These are phyloP conservation scores for Selenia dentaria DNA, from an alignment of 2,888 invertebrate species.

Conservation along the genomic window DNA sequence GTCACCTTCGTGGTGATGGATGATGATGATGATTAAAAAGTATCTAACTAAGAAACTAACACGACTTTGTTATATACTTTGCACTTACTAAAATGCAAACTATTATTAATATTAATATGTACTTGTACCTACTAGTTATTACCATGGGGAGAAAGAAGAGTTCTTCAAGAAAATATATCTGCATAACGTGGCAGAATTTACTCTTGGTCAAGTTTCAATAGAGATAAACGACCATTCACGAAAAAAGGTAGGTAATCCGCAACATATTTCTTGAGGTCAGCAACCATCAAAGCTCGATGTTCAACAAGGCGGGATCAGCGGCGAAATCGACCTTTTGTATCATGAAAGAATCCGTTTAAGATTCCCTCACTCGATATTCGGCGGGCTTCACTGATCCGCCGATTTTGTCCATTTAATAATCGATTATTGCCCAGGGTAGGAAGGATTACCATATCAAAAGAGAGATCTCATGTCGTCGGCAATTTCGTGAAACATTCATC, in stretches of 20 bases:
- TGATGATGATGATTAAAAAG: no score
- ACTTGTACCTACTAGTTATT: no score
- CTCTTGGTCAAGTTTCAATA: background rate
- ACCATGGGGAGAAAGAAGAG: no score
- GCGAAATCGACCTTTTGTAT: constrained; percentile 55
- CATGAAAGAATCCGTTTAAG: constrained; percentile 65
- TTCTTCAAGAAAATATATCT: background rate
- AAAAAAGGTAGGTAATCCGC: constrained; percentile 23
- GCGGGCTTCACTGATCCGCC: constrained; percentile 57
- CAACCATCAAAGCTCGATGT: constrained; percentile 35
- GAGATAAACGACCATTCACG: constrained; percentile 7
- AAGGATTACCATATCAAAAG: constrained; percentile 81
- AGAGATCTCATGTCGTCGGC: constrained; percentile 70
- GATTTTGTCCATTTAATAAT: constrained; percentile 78
- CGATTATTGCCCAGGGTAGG: constrained; percentile 70
- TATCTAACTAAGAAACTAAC: no score
- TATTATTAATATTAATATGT: no score
- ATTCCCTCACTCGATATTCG: constrained; percentile 56
- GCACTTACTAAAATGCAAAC: no score
- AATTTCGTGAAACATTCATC: constrained; percentile 71
- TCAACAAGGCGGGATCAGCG: constrained; percentile 40
- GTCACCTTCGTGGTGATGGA: no score
- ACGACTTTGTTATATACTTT: no score
- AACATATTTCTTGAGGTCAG: constrained; percentile 34
- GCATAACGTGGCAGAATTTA: background rate